Percentiles rank a stretch among this genome's conserved stretches.
phyloP scores from a whole-genome alignment of 2,888 invertebrate genomes.

The Agonum fuliginosum region DNA sequence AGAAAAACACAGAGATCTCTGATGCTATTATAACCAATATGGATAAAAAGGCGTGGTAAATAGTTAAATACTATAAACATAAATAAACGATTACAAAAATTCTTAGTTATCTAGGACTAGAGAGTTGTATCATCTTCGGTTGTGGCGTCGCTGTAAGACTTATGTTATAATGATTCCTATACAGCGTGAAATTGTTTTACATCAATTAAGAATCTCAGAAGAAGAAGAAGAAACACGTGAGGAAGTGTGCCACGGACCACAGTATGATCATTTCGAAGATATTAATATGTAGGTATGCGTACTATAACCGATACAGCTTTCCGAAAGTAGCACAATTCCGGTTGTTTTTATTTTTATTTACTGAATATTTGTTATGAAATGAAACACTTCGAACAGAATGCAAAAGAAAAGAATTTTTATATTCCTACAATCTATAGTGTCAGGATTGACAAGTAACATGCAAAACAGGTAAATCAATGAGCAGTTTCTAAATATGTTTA shows the following conservation, averaged over 20 bases:
- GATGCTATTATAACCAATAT: no score
- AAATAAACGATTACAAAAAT: no score
- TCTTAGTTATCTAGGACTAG: no score
- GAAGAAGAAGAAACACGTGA: neutral
- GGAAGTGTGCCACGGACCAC: slow-evolving; percentile 11
- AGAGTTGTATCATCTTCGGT: no score
- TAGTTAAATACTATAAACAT: no score
- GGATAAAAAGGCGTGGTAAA: no score
- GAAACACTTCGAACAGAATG: no score
- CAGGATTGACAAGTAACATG: neutral
- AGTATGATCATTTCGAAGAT: slow-evolving; percentile 7
- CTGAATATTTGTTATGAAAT: slow-evolving; percentile 18
- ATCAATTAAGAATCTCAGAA: neutral
- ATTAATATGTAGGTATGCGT: slow-evolving; percentile 18
- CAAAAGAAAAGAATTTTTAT: neutral
- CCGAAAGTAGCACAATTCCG: slow-evolving; percentile 29
- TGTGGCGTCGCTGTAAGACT: no score
- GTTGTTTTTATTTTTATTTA: neutral
- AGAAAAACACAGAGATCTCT: no score
- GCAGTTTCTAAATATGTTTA: no score
- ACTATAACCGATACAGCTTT: slow-evolving; percentile 11
- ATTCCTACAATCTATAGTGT: neutral
- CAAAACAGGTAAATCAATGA: no score
- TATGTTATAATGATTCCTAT: no score
- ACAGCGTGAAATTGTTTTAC: slow-evolving; percentile 10